A percentile compares a stretch with the other conserved stretches of the same genome.
Evolutionary conservation across 2,113 vertebrate genomes (phyloP).

Genomic region (Rhagologus leucostigma): DNA sequence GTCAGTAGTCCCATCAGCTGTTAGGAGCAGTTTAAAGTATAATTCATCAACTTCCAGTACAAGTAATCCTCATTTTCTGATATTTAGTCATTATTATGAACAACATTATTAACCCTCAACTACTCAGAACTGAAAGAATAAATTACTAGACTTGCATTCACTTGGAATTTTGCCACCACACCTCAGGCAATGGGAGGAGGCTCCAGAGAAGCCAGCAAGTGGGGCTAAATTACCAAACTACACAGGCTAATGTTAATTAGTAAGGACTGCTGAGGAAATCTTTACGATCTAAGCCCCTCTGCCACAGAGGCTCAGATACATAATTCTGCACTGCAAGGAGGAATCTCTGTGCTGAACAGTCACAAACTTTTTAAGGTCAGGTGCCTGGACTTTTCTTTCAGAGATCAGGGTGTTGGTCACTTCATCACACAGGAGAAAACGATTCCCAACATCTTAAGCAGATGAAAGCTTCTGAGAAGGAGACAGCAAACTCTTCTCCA

Average conservation of each 20-base stretch:
- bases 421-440: not conserved
- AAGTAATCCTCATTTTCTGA: not conserved
- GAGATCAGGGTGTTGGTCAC: not conserved
- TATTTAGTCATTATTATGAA: not conserved
- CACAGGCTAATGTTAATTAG: not conserved
- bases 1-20: not conserved
- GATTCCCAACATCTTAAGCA: not conserved
- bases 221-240: not conserved
- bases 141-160: not conserved
- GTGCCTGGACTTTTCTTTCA: not conserved
- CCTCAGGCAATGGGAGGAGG: not conserved
- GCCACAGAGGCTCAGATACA: not conserved
- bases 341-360: too few species aligned
- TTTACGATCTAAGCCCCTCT: not conserved
- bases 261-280: not conserved
- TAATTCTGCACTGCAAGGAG: not conserved
- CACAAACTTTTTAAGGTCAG: not conserved
- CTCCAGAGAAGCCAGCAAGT: not conserved
- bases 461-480: not conserved
- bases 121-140: not conserved
- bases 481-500: not conserved
- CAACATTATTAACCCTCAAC: not conserved
- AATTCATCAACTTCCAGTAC: slow-evolving; percentile 1
- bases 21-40: not conserved
- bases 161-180: not conserved